Conservation (phyloP, 2,888 invertebrate genomes). For the Ptychoptera albimana region DNA sequence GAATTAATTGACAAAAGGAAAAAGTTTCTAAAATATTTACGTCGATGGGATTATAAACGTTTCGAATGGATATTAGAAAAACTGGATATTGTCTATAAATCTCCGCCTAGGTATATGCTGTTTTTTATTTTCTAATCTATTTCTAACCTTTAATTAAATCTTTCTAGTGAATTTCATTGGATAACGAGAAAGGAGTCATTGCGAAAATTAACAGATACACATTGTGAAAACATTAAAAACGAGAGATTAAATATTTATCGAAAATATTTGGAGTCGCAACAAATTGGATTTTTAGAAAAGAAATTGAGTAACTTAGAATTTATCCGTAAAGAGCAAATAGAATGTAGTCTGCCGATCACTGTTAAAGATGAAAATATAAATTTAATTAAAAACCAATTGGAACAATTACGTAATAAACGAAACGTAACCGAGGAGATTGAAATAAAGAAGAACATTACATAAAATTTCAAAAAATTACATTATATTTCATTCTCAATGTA, state of each 20-base stretch:
- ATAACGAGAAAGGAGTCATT: constrained; percentile 57
- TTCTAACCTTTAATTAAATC: constrained; percentile 12
- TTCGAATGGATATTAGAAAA: constrained; percentile 79
- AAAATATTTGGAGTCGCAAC: constrained; percentile 47
- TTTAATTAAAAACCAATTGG: constrained; percentile 36
- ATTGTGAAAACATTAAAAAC: constrained; percentile 51
- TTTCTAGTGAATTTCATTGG: constrained; percentile 33
- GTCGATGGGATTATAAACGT: constrained; percentile 65
- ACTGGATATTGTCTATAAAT: constrained; percentile 62
- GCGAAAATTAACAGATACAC: constrained; percentile 49
- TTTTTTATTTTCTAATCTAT: too few species aligned
- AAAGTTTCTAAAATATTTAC: constrained; percentile 50
- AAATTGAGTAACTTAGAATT: constrained; percentile 55
- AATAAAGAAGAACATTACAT: neutral
- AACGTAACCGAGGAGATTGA: constrained; percentile 11
- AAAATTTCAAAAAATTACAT: too few species aligned
- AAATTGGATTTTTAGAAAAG: constrained; percentile 53
- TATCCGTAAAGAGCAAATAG: constrained; percentile 59
- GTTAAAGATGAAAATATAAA: constrained; percentile 52
- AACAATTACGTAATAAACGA: constrained; percentile 27
- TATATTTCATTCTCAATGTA: too few species aligned
- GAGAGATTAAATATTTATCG: constrained; percentile 49
- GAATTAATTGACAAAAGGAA: constrained; percentile 67
- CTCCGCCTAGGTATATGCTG: constrained; percentile 33
- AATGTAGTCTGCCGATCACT: constrained; percentile 45